Evolutionary conservation across 2,797 vertebrate genomes (phyloP).

Genomic region (Clarias platycephalus): DNA sequence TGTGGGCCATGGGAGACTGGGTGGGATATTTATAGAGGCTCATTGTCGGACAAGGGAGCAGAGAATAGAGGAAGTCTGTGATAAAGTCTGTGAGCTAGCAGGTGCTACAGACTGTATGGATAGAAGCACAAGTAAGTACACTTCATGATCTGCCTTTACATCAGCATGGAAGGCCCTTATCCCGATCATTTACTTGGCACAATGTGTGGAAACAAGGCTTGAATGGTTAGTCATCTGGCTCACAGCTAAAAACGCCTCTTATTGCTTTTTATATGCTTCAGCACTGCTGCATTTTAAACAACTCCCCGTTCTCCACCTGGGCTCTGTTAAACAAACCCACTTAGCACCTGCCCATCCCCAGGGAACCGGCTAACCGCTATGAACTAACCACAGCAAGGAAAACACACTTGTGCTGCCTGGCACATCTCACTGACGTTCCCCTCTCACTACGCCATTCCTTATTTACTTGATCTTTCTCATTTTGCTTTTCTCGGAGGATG

Average conservation of each 20-base stretch:
- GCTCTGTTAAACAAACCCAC: slow-evolving; percentile 63
- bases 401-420: slow-evolving; percentile 50
- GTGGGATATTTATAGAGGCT: slow-evolving; percentile 51
- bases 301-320: slow-evolving; percentile 48
- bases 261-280: slow-evolving; percentile 38
- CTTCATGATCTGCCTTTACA: slow-evolving; percentile 8
- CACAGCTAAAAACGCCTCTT: slow-evolving; percentile 26
- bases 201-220: not conserved
- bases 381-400: slow-evolving; percentile 55
- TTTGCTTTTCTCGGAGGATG: slow-evolving; percentile 41
- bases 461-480: slow-evolving; percentile 37
- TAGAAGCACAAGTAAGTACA: not conserved
- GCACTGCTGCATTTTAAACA: slow-evolving; percentile 52
- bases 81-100: slow-evolving; percentile 32
- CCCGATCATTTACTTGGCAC: slow-evolving; percentile 18
- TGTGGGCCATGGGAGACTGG: slow-evolving; percentile 47
- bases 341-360: slow-evolving; percentile 64
- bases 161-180: slow-evolving; percentile 1
- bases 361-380: slow-evolving; percentile 57
- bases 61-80: slow-evolving; percentile 37
- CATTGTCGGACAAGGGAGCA: slow-evolving; percentile 45
- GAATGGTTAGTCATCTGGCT: slow-evolving; percentile 23
- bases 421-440: slow-evolving; percentile 28
- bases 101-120: slow-evolving; percentile 29
- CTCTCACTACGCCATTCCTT: slow-evolving; percentile 21